These are phyloP conservation scores for Cheilosia variabilis DNA, from an alignment of 2,888 invertebrate species.

Conservation along the genomic window DNA sequence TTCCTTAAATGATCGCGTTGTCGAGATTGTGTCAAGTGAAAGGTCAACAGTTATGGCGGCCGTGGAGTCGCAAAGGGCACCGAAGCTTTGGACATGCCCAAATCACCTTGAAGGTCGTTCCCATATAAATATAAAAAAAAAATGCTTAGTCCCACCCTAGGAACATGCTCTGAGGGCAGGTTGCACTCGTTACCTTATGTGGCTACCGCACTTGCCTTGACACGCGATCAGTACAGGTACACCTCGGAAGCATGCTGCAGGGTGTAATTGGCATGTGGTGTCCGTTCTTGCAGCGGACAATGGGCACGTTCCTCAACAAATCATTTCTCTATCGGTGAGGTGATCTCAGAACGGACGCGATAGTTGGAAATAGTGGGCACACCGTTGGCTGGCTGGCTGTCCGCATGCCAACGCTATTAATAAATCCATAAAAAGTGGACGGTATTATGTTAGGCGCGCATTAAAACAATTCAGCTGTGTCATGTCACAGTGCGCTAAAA, in stretches of 20 bases:
- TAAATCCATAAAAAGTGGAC: constrained; percentile 9
- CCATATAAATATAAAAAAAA: background rate
- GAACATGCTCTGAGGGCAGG: constrained; percentile 21
- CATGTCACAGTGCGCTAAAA: constrained; percentile 35
- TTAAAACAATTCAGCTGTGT: constrained; percentile 19
- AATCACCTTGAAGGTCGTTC: constrained; percentile 41
- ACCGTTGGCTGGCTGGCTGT: constrained; percentile 1
- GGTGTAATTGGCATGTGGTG: constrained; percentile 9
- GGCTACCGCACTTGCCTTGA: constrained; percentile 53
- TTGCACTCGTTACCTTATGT: constrained; percentile 20
- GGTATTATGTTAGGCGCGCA: constrained; percentile 4
- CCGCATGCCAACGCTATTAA: constrained; percentile 41
- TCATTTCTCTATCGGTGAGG: constrained; percentile 23
- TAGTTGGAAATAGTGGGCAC: constrained; percentile 14
- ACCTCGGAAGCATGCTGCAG: constrained; percentile 44
- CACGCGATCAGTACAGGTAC: constrained; percentile 35
- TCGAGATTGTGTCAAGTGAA: constrained; percentile 40
- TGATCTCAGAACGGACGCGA: constrained; percentile 7
- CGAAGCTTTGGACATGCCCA: constrained; percentile 31
- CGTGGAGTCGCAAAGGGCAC: constrained; percentile 34
- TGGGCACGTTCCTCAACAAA: constrained; percentile 14
- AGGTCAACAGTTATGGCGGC: constrained; percentile 29
- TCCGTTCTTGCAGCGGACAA: constrained; percentile 40
- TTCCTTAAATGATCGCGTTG: constrained; percentile 51
- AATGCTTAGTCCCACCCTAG: constrained; percentile 41